Conservation (phyloP, 2,113 vertebrate species). For the Varanus salvator region DNA sequence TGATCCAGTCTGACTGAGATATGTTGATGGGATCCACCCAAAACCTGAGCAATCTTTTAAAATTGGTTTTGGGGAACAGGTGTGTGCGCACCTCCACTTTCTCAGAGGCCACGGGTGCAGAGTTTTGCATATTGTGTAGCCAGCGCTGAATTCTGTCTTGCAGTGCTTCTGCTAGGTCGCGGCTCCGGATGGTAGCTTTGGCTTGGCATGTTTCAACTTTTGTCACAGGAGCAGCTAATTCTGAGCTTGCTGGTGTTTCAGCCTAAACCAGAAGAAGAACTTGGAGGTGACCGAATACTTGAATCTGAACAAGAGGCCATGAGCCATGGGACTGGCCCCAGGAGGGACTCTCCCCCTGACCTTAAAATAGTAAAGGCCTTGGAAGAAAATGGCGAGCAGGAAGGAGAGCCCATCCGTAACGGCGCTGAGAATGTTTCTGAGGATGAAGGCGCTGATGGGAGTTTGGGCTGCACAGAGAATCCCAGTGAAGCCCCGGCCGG, state of each 20-base stretch:
- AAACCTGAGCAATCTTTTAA: not conserved
- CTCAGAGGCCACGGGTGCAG: not conserved
- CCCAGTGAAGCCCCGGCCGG: constrained; percentile 72
- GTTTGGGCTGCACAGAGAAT: constrained; percentile 78
- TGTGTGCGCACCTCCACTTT: not conserved
- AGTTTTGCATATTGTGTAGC: not conserved
- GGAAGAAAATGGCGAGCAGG: constrained; percentile 91
- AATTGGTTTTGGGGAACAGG: not conserved
- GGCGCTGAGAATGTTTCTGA: constrained; percentile 87
- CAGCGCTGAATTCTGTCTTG: not conserved
- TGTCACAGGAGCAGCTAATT: not conserved
- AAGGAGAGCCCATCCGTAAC: constrained; percentile 86
- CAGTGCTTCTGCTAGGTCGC: not conserved
- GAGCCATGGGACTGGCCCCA: constrained; percentile 72
- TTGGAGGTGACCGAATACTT: constrained; percentile 77
- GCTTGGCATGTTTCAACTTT: not conserved
- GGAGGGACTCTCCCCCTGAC: constrained; percentile 69
- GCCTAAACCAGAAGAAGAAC: constrained; percentile 81
- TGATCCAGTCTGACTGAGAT: not conserved
- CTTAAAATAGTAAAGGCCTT: constrained; percentile 62
- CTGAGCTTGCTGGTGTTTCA: constrained; percentile 63
- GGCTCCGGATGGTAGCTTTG: not conserved
- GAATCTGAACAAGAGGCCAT: constrained; percentile 78
- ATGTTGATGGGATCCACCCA: not conserved
- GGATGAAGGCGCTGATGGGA: constrained; percentile 82